Percentiles rank a stretch among this genome's conserved stretches.
These are phyloP conservation scores for Porphyrio hochstetteri DNA, from an alignment of 2,113 vertebrate genomes.

Conservation along the genomic window DNA sequence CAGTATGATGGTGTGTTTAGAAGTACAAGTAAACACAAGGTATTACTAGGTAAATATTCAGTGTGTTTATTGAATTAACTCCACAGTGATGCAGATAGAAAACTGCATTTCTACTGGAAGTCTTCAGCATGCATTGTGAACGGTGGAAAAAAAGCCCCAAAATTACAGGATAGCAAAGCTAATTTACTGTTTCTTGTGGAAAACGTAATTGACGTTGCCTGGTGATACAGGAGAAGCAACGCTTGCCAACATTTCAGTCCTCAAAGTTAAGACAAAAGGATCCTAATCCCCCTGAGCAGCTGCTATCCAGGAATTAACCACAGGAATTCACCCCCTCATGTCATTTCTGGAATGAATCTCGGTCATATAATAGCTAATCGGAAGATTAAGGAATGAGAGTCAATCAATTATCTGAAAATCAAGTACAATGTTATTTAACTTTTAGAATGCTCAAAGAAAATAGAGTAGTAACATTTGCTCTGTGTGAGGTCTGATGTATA, in stretches of 20 bases:
- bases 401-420: conserved; percentile 95
- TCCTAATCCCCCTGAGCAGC: conserved; percentile 69
- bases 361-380: conserved; percentile 83
- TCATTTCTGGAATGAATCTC: conserved; percentile 79
- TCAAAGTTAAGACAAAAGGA: conserved; percentile 71
- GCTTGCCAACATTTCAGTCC: conserved; percentile 68
- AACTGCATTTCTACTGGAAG: not conserved
- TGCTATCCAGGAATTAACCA: conserved; percentile 73
- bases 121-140: not conserved
- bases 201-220: conserved; percentile 58
- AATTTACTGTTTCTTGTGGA: conserved; percentile 61
- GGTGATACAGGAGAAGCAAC: conserved; percentile 60
- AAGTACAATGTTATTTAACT: conserved; percentile 88
- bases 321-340: conserved; percentile 76
- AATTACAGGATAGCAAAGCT: conserved; percentile 45
- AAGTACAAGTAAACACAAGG: conserved; percentile 19
- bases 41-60: conserved; percentile 47
- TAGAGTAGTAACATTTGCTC: conserved; percentile 86
- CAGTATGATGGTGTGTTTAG: not conserved
- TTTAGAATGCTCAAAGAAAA: conserved; percentile 77
- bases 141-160: not conserved
- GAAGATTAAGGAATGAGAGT: conserved; percentile 87
- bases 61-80: conserved; percentile 28
- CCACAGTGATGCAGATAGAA: conserved; percentile 1
- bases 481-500: conserved; percentile 96